Conservation (phyloP, 1,140 invertebrate genomes). For the Coelopa frigida region DNA sequence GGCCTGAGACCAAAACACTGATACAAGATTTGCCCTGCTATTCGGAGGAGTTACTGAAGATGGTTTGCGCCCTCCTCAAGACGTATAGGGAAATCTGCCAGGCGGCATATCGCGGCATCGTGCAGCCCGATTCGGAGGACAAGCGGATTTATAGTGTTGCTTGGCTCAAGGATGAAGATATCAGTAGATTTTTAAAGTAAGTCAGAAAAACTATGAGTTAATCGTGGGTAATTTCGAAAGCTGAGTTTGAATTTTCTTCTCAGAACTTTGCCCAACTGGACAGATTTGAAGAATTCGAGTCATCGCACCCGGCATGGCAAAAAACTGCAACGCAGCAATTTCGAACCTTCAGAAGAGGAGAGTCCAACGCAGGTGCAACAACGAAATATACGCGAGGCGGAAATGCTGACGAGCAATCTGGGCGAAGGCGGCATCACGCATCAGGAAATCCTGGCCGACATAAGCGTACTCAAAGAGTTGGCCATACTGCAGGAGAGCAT, state of each 20-base stretch:
- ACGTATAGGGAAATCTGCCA: slow-evolving; percentile 71
- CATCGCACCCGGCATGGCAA: slow-evolving; percentile 40
- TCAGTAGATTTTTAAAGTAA: slow-evolving; percentile 79
- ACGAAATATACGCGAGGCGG: slow-evolving; percentile 80
- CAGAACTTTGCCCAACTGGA: slow-evolving; percentile 78
- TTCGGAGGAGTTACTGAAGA: slow-evolving; percentile 42
- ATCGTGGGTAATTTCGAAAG: not conserved
- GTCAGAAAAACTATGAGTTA: slow-evolving; percentile 12
- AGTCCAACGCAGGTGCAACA: slow-evolving; percentile 70
- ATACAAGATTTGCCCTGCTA: slow-evolving; percentile 61
- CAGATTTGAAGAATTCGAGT: slow-evolving; percentile 58
- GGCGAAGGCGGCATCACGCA: slow-evolving; percentile 75
- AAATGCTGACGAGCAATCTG: slow-evolving; percentile 82
- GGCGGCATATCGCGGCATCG: slow-evolving; percentile 66
- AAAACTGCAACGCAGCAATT: slow-evolving; percentile 32
- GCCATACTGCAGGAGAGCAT: slow-evolving; percentile 88
- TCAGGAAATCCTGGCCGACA: slow-evolving; percentile 75
- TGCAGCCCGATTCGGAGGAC: slow-evolving; percentile 73
- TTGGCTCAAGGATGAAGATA: slow-evolving; percentile 93
- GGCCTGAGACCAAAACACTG: slow-evolving; percentile 58
- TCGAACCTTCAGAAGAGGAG: slow-evolving; percentile 56
- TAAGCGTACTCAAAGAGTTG: slow-evolving; percentile 69
- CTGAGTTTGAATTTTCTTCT: slow-evolving; percentile 12
- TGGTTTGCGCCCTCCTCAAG: slow-evolving; percentile 49
- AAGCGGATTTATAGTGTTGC: slow-evolving; percentile 75